Conservation (phyloP, 2,888 invertebrate species). For the Seira sanloemensis region DNA sequence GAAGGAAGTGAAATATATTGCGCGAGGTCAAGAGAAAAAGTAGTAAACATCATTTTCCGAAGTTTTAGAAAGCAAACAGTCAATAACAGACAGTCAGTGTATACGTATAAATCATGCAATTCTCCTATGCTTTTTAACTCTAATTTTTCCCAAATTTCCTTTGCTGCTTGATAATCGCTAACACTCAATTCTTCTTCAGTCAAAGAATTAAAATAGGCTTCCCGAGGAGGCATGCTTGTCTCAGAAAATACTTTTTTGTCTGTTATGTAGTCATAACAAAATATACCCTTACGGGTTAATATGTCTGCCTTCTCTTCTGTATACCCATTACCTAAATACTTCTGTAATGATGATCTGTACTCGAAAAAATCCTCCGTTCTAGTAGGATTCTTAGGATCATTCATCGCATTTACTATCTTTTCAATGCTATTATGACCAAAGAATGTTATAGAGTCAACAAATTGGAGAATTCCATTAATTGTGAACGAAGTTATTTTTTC, state of each 20-base stretch:
- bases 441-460: constrained; percentile 56
- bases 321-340: constrained; percentile 20
- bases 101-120: constrained; percentile 64
- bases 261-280: constrained; percentile 65
- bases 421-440: constrained; percentile 33
- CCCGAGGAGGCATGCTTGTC: constrained; percentile 32
- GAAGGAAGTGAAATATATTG: constrained; percentile 56
- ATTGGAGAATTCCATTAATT: constrained; percentile 32
- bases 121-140: constrained; percentile 54
- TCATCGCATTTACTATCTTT: constrained; percentile 1
- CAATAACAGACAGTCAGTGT: constrained; percentile 33
- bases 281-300: constrained; percentile 58
- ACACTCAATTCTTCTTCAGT: constrained; percentile 15
- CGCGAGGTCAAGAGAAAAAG: constrained; percentile 21
- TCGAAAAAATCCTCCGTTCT: constrained; percentile 25
- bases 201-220: constrained; percentile 56
- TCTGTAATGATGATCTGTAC: background rate
- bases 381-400: background rate
- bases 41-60: constrained; percentile 21
- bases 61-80: constrained; percentile 33
- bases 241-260: constrained; percentile 59
- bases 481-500: constrained; percentile 36
- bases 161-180: constrained; percentile 43
- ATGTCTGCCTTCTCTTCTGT: constrained; percentile 11
- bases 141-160: constrained; percentile 45